Evolutionary conservation across 2,888 invertebrate species (phyloP).

Genomic region (Drosophila nr. perissopoda): DNA sequence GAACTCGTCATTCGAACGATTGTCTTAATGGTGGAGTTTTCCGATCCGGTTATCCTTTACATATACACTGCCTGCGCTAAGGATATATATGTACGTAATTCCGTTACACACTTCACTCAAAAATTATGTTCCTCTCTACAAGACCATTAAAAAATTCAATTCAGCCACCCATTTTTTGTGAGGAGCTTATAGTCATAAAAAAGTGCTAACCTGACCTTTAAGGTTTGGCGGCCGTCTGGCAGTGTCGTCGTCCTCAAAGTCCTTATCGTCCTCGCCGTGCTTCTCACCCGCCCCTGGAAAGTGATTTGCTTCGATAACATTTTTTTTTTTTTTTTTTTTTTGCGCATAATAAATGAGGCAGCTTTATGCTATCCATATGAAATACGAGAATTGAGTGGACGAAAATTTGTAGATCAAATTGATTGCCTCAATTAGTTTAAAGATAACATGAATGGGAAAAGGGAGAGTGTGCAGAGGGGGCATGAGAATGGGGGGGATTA

Average conservation of each 20-base stretch:
- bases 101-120: not conserved
- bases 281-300: not conserved
- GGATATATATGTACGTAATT: too few relatives aligned
- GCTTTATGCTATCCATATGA: slow-evolving; percentile 65
- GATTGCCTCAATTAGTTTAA: slow-evolving; percentile 59
- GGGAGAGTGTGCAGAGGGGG: not conserved
- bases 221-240: slow-evolving; percentile 37
- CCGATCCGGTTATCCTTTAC: not conserved
- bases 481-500: not conserved
- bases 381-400: slow-evolving; percentile 45
- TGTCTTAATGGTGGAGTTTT: not conserved
- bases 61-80: not conserved
- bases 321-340: slow-evolving; percentile 43
- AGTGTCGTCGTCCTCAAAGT: not conserved
- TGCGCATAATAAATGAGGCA: slow-evolving; percentile 70
- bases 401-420: slow-evolving; percentile 54
- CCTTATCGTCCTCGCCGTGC: slow-evolving; percentile 4
- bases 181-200: slow-evolving; percentile 28
- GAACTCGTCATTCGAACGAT: not conserved
- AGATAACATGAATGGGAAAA: slow-evolving; percentile 35
- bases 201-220: slow-evolving; percentile 52
- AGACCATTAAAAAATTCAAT: not conserved
- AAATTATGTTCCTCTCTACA: not conserved
- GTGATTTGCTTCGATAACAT: slow-evolving; percentile 41
- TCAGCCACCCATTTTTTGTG: not conserved